Evolutionary conservation across 2,888 invertebrate genomes (phyloP).

Genomic region (Eupithecia dodoneata): DNA sequence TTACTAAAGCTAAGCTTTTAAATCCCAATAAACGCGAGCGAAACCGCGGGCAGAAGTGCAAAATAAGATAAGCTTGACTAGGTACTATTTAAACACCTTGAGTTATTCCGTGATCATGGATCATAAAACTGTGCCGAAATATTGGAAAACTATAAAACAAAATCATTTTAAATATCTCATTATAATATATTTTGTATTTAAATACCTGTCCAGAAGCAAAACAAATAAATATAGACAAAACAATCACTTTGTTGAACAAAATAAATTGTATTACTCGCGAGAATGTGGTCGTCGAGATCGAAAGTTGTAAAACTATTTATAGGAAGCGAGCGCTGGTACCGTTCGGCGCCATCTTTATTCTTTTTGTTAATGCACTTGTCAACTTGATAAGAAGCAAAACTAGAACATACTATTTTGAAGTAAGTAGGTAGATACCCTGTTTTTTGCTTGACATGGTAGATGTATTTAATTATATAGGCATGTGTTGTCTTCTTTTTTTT

Average conservation of each 20-base stretch:
- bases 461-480: neutral
- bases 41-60: neutral
- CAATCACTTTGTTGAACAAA: conserved; percentile 19
- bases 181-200: neutral
- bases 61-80: neutral
- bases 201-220: neutral
- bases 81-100: too few species aligned
- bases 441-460: neutral
- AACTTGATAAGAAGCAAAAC: conserved; percentile 23
- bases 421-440: neutral
- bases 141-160: too few species aligned
- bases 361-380: conserved; percentile 27
- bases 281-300: conserved; percentile 54
- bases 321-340: conserved; percentile 49
- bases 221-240: neutral
- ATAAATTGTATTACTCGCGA: conserved; percentile 33
- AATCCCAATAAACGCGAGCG: neutral
- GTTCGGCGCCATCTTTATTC: conserved; percentile 38
- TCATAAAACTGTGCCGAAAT: too few species aligned
- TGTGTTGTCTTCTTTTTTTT: too few species aligned
- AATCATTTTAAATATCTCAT: too few species aligned
- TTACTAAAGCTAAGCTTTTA: neutral
- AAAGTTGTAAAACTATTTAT: conserved; percentile 62
- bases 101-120: too few species aligned
- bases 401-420: neutral